phyloP scores from a whole-genome alignment of 2,888 invertebrate species.

The Ligdia adustata region DNA sequence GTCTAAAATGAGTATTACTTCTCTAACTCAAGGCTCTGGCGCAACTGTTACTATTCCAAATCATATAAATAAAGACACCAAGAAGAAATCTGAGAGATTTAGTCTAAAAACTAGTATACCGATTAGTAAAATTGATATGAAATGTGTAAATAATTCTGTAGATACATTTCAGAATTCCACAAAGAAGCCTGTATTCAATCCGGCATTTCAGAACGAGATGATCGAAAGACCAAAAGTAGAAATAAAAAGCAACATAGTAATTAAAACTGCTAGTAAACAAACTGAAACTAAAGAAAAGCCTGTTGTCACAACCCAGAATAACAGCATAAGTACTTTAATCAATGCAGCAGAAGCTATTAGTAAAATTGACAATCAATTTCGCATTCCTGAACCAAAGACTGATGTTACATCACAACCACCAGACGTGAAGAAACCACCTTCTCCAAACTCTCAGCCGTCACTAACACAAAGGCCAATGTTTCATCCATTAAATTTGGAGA shows the following conservation, averaged over 20 bases:
- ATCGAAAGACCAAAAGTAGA: conserved; percentile 55
- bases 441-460: conserved; percentile 34
- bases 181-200: conserved; percentile 46
- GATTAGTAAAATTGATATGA: conserved; percentile 77
- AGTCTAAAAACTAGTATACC: conserved; percentile 79
- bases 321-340: conserved; percentile 61
- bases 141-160: conserved; percentile 57
- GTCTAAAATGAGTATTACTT: conserved; percentile 64
- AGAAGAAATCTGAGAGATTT: conserved; percentile 70
- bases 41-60: conserved; percentile 53
- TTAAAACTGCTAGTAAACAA: conserved; percentile 64
- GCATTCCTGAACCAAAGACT: conserved; percentile 54
- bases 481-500: conserved; percentile 57
- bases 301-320: conserved; percentile 32
- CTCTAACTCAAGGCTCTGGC: conserved; percentile 63
- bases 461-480: conserved; percentile 47
- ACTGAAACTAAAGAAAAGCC: conserved; percentile 45
- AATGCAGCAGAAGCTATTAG: conserved; percentile 69
- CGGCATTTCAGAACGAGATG: conserved; percentile 42
- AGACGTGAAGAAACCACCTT: conserved; percentile 47
- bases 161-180: conserved; percentile 35
- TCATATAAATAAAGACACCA: conserved; percentile 50
- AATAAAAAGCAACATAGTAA: conserved; percentile 74
- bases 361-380: conserved; percentile 61
- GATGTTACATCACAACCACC: conserved; percentile 48